Evolutionary conservation across 2,113 vertebrate species (phyloP), one percentile per base, ranked within the genome.

Genomic region (Lonchura striata): DNA sequence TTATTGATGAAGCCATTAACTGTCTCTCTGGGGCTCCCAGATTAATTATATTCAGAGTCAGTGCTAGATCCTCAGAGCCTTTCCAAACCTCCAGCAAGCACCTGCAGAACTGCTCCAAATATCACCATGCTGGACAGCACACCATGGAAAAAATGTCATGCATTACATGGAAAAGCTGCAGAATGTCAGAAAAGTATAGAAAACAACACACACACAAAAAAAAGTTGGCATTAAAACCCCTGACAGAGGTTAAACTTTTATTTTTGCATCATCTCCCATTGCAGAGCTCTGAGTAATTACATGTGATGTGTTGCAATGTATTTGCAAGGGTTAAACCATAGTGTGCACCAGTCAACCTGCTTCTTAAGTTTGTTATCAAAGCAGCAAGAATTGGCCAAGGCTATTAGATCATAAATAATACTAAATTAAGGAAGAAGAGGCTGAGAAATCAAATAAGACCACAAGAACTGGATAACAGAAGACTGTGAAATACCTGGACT

Each of bases 1-100:
- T 93, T 90, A 92, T 76, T 87, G 69, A 79, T 37, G 80, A 54
- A 63, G 50, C 39, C 50, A 93, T 77, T 74, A 70, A 77, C 15
- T 33, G 49, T n/a, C 56, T 54, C 60, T 69, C 79, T 86, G 50
- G 42, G 46, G 24, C 56, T 88, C 59, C 47, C 59, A 88, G 27
- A 64, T 60, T 57, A 80, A 87, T 72, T 85, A 77, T 70, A 86
- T 59, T 35, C 24, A 70, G 70, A 60, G 20, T 24, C 46, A 31
- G 41, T 11, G 23, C 59, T 69, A 39, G 66, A 72, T 25, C 39
- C 50, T 86, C 39, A 74, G 30, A 44, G 56, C 30, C 46, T 72
- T 91, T 88, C 70, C 39, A 85, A 90, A 80, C 5, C 42, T 63
- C 68, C 46, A 77, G 57, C 39, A 81, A 64, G 44, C 37, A 89